Evolutionary conservation across 1,140 invertebrate species (phyloP).

Genomic region (Lucilia cuprina): DNA sequence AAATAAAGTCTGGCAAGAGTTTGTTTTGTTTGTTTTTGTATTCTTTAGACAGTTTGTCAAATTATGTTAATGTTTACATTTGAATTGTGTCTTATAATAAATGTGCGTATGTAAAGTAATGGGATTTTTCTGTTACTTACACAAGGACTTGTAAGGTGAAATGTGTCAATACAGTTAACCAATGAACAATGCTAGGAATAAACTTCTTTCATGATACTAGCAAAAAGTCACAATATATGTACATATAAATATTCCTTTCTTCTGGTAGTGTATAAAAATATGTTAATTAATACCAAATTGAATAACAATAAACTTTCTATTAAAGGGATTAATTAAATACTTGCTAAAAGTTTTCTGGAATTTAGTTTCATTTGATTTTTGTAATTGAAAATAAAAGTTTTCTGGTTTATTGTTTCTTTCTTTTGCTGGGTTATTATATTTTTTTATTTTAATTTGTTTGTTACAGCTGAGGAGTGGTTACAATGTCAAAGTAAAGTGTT

Average conservation of each 20-base stretch:
- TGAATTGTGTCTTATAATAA: background rate
- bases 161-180: background rate
- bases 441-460: background rate
- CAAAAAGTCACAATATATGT: too few species aligned
- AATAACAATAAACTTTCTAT: too few species aligned
- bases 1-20: background rate
- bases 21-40: background rate
- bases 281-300: too few species aligned
- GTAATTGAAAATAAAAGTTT: too few species aligned
- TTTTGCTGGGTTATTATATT: background rate
- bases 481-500: background rate
- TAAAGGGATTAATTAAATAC: too few species aligned
- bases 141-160: background rate
- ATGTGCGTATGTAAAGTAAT: background rate
- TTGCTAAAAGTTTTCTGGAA: too few species aligned
- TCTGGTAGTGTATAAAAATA: too few species aligned
- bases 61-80: constrained; percentile 7
- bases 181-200: too few species aligned
- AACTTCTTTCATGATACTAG: too few species aligned
- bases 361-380: too few species aligned
- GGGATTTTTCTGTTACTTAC: background rate
- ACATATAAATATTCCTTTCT: too few species aligned
- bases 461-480: background rate
- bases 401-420: too few species aligned
- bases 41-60: background rate